Conservation (phyloP, 2,113 vertebrate species). For the Acrocephalus kingi region DNA sequence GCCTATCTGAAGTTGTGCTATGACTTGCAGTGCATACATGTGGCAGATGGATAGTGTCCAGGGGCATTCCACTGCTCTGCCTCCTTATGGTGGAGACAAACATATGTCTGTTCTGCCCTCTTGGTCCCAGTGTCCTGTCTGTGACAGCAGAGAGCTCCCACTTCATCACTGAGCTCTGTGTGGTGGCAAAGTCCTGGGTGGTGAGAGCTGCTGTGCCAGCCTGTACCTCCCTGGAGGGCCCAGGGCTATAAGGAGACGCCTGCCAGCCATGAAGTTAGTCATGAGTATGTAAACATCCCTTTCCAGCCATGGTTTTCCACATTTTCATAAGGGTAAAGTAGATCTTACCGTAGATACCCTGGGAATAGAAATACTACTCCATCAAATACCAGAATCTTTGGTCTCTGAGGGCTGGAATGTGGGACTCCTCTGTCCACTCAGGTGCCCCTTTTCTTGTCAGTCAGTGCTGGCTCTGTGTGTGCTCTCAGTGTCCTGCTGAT, state of each 20-base stretch:
- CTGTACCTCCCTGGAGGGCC: background rate
- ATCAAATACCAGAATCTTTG: background rate
- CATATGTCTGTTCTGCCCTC: background rate
- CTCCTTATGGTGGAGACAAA: background rate
- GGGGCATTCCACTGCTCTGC: background rate
- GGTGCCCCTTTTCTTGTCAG: background rate
- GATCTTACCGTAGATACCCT: background rate
- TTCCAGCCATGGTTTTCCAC: background rate
- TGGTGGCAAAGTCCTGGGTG: accelerated
- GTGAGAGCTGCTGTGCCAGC: background rate
- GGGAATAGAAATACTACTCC: background rate
- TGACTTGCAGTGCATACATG: accelerated
- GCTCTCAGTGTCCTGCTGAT: background rate
- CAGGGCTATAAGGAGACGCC: background rate
- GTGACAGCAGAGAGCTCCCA: background rate
- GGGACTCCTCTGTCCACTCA: accelerated
- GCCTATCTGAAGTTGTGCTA: background rate
- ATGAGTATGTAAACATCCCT: accelerated
- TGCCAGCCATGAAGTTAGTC: accelerated
- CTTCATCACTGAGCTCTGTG: accelerated
- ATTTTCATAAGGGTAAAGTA: background rate
- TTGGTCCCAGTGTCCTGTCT: background rate
- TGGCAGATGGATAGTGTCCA: accelerated
- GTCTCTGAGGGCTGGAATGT: background rate
- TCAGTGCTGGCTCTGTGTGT: background rate